Percentiles rank a stretch among this genome's conserved stretches.
These are phyloP conservation scores for Lophius piscatorius DNA, from an alignment of 2,113 vertebrate species.

Conservation along the genomic window DNA sequence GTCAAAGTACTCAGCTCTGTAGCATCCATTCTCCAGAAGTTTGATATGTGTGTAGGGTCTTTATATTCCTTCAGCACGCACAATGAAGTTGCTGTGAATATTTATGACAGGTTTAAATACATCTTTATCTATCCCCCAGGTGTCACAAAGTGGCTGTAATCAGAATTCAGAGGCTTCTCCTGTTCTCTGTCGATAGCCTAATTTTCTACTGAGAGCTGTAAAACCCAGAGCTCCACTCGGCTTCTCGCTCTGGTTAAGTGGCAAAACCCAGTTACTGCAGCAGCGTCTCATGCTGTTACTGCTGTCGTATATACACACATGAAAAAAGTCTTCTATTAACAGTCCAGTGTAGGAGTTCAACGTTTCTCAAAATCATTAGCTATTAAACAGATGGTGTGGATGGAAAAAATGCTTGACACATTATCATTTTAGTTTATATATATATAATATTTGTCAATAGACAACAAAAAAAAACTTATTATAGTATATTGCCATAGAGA, in stretches of 20 bases:
- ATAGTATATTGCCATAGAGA: too few relatives aligned
- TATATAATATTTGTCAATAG: too few relatives aligned
- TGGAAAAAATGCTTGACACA: too few relatives aligned
- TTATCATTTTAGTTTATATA: too few relatives aligned
- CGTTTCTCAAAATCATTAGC: slow-evolving; percentile 11
- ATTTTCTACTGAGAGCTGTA: slow-evolving; percentile 69
- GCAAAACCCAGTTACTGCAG: slow-evolving; percentile 17
- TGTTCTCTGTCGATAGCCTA: slow-evolving; percentile 63
- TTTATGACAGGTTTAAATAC: slow-evolving; percentile 79
- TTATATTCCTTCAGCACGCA: slow-evolving; percentile 75
- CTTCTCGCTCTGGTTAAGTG: slow-evolving; percentile 43
- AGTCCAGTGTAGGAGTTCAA: neutral
- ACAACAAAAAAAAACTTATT: too few relatives aligned
- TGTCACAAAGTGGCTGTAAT: slow-evolving; percentile 82
- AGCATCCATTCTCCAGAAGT: slow-evolving; percentile 64
- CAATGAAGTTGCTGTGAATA: slow-evolving; percentile 82
- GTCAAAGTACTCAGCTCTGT: slow-evolving; percentile 34
- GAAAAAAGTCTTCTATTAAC: neutral
- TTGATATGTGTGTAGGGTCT: slow-evolving; percentile 67
- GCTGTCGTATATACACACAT: neutral
- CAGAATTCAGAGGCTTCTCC: slow-evolving; percentile 72
- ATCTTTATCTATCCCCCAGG: slow-evolving; percentile 75
- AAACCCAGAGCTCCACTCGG: slow-evolving; percentile 57
- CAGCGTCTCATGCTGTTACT: slow-evolving; percentile 2
- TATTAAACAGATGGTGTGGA: slow-evolving; percentile 20